Evolutionary conservation across 2,113 vertebrate genomes (phyloP).

Genomic region (Platanista minor): DNA sequence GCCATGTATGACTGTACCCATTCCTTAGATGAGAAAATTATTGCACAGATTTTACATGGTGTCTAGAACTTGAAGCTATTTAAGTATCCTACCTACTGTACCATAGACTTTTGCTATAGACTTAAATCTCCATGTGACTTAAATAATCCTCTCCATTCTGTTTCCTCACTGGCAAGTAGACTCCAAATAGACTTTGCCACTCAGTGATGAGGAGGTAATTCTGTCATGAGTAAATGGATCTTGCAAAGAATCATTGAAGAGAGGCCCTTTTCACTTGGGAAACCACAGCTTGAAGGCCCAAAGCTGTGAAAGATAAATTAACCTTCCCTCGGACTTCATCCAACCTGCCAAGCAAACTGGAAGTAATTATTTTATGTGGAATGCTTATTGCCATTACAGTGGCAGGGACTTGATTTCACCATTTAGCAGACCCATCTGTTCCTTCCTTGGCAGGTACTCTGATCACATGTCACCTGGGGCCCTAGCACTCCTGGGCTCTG

Average conservation of each 20-base stretch:
- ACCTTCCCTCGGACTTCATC: conserved; percentile 51
- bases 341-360: conserved; percentile 73
- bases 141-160: not conserved
- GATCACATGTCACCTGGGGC: conserved; percentile 57
- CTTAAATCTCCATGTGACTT: not conserved
- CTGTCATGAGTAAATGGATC: conserved; percentile 60
- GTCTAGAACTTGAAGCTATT: not conserved
- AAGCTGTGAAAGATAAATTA: conserved; percentile 70
- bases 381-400: conserved; percentile 70
- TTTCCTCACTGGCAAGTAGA: not conserved
- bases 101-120: not conserved
- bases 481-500: conserved; percentile 12
- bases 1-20: too few relatives aligned
- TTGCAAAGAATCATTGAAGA: conserved; percentile 60
- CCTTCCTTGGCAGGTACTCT: conserved; percentile 69
- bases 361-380: conserved; percentile 75
- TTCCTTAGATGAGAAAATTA: not conserved
- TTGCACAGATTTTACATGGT: not conserved
- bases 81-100: not conserved
- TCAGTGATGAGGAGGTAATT: conserved; percentile 25
- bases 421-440: conserved; percentile 79
- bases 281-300: conserved; percentile 62
- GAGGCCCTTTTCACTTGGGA: conserved; percentile 43
- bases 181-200: conserved; percentile 13
- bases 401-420: conserved; percentile 73